Evolutionary conservation across 92 coral and sea anemone species (phyloP), one percentile per base, ranked within the genome.

Genomic region (Palythoa heliodiscus): DNA sequence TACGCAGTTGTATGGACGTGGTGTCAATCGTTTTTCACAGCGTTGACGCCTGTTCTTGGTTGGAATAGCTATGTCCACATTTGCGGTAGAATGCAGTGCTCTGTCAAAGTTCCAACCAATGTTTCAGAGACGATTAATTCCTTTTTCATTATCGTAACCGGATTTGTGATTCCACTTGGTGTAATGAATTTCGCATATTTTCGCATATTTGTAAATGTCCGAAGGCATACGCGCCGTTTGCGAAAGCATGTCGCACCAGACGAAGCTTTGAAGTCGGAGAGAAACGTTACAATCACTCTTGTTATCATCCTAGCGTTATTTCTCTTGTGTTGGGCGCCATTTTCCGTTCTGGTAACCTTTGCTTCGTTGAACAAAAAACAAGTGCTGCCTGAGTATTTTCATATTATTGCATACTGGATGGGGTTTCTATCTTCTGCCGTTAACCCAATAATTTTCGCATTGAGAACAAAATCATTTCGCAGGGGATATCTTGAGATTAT

Each of bases 241-340:
- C 88, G 91, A 20, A 50, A 70, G 43, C 88, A 89, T 22, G 77
- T 76, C n/a, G 85, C 83, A 47, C 88, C 86, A 4, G 50, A 76
- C 13, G 23, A 85, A 73, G 76, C 81, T 43, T 77, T 82, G 35
- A 78, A 83, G 57, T 76, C 90, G 50, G 93, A 90, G 61, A 87
- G 72, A 78, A 86, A 80, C 15, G 88, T 90, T 9, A 90, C 88
- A 1, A 57, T 90, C 0, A 90, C 93, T 0, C 71, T 90, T n/a
- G 88, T 87, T 19, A 90, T 90, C 52, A 90, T 90, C 72, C 58
- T 90, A 5, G 77, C 93, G 10, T 77, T 84, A 19, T 90, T 90
- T 73, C 88, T 90, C 12, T 89, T 78, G 38, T 90, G 93, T 24
- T 90, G 93, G 93, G 88, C 91, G 14, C 93, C 93, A 12, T 90